Conservation (phyloP, 2,113 vertebrate genomes). For the Carassius carassius region DNA sequence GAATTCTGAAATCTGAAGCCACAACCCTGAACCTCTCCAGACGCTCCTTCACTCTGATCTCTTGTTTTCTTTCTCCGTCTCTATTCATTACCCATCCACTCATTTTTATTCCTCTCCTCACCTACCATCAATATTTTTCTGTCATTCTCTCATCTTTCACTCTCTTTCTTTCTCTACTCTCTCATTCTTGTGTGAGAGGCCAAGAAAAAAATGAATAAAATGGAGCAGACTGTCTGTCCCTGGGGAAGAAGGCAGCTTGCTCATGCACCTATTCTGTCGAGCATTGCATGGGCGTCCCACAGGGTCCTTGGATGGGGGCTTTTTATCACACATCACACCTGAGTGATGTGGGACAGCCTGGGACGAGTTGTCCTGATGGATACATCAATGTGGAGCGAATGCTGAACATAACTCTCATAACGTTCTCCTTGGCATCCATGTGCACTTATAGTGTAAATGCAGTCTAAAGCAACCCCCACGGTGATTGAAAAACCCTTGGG, state of each 20-base stretch:
- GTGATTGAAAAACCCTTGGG: background rate
- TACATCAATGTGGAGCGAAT: constrained; percentile 41
- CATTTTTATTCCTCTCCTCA: constrained; percentile 38
- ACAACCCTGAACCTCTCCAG: constrained; percentile 2
- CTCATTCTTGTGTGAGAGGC: constrained; percentile 15
- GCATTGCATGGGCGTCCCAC: constrained; percentile 56
- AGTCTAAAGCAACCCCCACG: background rate
- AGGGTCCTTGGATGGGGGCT: constrained; percentile 50
- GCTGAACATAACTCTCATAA: background rate
- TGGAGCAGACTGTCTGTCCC: constrained; percentile 56
- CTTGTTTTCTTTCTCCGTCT: constrained; percentile 38
- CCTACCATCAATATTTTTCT: background rate
- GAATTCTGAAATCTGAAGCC: background rate
- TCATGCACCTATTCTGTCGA: constrained; percentile 61
- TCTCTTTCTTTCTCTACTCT: constrained; percentile 54
- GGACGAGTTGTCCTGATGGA: constrained; percentile 53
- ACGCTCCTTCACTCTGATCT: constrained; percentile 11
- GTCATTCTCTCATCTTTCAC: constrained; percentile 40
- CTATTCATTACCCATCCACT: background rate
- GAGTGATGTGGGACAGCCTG: constrained; percentile 48
- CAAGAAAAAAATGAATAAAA: constrained; percentile 66
- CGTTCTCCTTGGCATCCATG: background rate
- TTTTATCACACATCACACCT: constrained; percentile 62
- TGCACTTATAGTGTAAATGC: background rate
- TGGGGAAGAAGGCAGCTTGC: constrained; percentile 53